Percentiles rank a stretch among this genome's conserved stretches.
Conservation (phyloP, 2,113 vertebrate species). For the Monopterus albus region DNA sequence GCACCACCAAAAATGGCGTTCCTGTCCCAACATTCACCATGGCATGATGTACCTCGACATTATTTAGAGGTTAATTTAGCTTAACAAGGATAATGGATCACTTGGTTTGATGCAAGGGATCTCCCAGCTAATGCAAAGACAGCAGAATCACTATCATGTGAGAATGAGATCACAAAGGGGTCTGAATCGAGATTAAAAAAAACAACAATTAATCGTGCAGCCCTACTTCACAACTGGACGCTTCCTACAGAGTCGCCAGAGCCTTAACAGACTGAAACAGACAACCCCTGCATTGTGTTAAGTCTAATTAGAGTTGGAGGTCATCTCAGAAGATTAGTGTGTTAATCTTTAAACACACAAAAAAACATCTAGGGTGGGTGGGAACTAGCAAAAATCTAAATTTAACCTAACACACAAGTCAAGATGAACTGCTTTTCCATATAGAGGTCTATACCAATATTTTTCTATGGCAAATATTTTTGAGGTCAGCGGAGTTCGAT, state of each 20-base stretch:
- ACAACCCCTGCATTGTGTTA: conserved; percentile 73
- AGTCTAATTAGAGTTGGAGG: conserved; percentile 59
- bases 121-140: too few species aligned
- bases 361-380: conserved; percentile 29
- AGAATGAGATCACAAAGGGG: too few species aligned
- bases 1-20: too few species aligned
- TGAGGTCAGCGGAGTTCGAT: neutral
- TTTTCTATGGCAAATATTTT: neutral
- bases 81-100: too few species aligned
- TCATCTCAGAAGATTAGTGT: conserved; percentile 57
- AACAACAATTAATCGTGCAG: too few species aligned
- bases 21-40: too few species aligned
- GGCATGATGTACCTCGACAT: too few species aligned
- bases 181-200: too few species aligned
- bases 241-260: conserved; percentile 80
- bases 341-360: conserved; percentile 53
- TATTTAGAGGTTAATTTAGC: too few species aligned
- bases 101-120: too few species aligned
- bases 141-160: too few species aligned
- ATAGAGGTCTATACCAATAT: neutral
- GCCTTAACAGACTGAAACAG: conserved; percentile 86
- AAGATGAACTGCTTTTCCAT: conserved; percentile 30
- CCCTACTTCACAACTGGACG: conserved; percentile 78
- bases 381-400: conserved; percentile 43
- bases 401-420: conserved; percentile 28